These are phyloP conservation scores for Anastrepha ludens DNA, from an alignment of 1,140 invertebrate species.

Conservation along the genomic window DNA sequence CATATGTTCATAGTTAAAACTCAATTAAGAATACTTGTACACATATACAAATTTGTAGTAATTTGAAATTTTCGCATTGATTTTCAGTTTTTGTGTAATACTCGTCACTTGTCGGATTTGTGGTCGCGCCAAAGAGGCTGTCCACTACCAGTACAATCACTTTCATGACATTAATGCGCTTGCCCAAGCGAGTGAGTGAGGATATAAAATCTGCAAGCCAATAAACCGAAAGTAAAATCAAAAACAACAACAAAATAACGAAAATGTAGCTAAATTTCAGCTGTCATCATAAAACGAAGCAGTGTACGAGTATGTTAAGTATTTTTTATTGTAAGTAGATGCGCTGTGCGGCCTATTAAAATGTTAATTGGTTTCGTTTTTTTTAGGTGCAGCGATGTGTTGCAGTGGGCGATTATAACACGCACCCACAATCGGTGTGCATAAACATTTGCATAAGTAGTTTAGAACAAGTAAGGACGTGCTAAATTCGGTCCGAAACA, in stretches of 20 bases:
- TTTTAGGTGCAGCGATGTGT: background rate
- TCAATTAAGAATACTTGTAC: constrained; percentile 7
- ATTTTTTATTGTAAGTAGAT: background rate
- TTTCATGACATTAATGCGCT: constrained; percentile 29
- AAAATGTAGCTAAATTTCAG: constrained; percentile 28
- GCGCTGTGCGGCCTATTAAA: background rate
- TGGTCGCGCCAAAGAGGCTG: background rate
- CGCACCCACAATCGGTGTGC: background rate
- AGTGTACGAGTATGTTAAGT: background rate
- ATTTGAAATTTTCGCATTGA: background rate
- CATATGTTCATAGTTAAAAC: background rate
- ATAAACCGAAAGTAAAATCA: constrained; percentile 23
- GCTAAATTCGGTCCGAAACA: too few species aligned
- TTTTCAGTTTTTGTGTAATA: background rate
- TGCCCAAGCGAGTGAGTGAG: background rate
- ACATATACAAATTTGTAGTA: background rate
- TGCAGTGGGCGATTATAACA: background rate
- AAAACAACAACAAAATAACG: background rate
- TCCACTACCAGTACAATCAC: background rate
- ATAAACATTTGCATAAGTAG: too few species aligned
- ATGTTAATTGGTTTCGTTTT: constrained; percentile 11
- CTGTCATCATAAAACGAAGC: background rate
- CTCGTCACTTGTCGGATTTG: constrained; percentile 43
- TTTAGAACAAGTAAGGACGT: too few species aligned
- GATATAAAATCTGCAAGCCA: background rate